Percentiles rank a stretch among this genome's conserved stretches.
phyloP scores from a whole-genome alignment of 2,113 vertebrate species.

The Notothenia coriiceps region DNA sequence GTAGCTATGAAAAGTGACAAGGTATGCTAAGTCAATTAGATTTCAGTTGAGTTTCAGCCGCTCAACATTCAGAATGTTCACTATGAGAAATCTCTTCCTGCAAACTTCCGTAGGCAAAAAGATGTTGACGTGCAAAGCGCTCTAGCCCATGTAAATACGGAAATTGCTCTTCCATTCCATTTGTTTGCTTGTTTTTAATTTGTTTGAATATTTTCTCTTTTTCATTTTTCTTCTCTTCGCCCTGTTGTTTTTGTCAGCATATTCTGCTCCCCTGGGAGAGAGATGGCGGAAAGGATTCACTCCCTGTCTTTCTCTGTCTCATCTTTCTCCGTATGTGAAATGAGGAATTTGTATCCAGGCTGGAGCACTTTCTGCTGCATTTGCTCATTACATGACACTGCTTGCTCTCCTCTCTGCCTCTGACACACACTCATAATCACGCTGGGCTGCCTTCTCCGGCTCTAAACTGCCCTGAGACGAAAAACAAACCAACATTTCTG shows the following conservation, averaged over 20 bases:
- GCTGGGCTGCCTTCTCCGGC: neutral
- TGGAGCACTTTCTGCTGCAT: constrained; percentile 51
- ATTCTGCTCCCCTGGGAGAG: constrained; percentile 47
- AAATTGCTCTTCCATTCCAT: constrained; percentile 54
- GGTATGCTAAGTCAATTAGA: constrained; percentile 37
- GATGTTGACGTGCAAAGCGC: constrained; percentile 24
- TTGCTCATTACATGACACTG: constrained; percentile 34
- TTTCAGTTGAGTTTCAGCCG: constrained; percentile 29
- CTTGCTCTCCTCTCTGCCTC: constrained; percentile 17
- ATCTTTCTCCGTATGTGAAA: constrained; percentile 24
- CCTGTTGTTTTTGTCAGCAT: constrained; percentile 53
- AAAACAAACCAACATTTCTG: neutral
- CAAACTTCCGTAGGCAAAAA: constrained; percentile 24
- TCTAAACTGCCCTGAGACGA: constrained; percentile 6
- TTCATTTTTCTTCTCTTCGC: neutral
- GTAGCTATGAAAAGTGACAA: constrained; percentile 18
- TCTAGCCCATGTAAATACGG: constrained; percentile 50
- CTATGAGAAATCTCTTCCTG: constrained; percentile 30
- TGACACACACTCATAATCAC: constrained; percentile 26
- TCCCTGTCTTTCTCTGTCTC: constrained; percentile 27
- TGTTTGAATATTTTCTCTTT: constrained; percentile 34
- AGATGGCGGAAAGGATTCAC: constrained; percentile 6
- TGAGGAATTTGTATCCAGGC: constrained; percentile 8
- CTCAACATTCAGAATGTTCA: constrained; percentile 47
- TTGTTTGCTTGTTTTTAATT: constrained; percentile 67